Evolutionary conservation across 2,888 invertebrate species (phyloP), one percentile per base, ranked within the genome.

Genomic region (Acheta domesticus): DNA sequence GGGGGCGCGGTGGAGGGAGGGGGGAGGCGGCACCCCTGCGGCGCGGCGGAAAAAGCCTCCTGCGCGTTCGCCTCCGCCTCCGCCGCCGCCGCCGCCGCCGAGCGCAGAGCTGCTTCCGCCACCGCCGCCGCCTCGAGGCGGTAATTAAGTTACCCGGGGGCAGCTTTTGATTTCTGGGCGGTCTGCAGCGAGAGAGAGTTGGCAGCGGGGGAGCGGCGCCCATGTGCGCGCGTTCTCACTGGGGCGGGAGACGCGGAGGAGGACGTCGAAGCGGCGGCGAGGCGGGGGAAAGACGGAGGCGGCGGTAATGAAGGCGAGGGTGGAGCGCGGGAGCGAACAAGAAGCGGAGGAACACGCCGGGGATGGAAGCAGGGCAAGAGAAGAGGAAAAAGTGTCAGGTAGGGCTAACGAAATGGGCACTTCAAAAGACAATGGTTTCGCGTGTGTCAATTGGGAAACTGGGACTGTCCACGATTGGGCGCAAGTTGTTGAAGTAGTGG

Each of bases 71-170:
- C 36, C 36, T 36, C 36, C 36, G 36, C 14, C 62, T 1, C n/a
- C 62, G 62, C 62, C 62, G 36, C 14, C 62, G 12, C n/a, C 62
- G 62, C 62, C 62, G n/a, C 62, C 62, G n/a, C 62, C 3, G 16
- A 62, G 62, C 62, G 4, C 62, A 12, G n/a, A 62, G 62, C 62
- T 62, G n/a, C 62, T n/a, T 62, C 62, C 62, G 14, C 62, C 19
- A 1, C 77, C 23, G 21, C 49, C 21, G 74, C 78, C 74, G 74
- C 49, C 75, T 23, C 78, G 48, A 36, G 79, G 81, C 77, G 50
- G 81, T 81, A 81, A 81, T 81, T 81, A 81, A 81, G 81, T 81
- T 81, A 81, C 77, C 81, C 79, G 76, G 76, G 81, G 81, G 80
- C 80, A 80, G 80, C 80, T 80, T 80, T 80, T 80, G 80, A 80